These are phyloP conservation scores for Euspilapteryx auroguttella DNA, from an alignment of 2,888 invertebrate species.

Conservation along the genomic window DNA sequence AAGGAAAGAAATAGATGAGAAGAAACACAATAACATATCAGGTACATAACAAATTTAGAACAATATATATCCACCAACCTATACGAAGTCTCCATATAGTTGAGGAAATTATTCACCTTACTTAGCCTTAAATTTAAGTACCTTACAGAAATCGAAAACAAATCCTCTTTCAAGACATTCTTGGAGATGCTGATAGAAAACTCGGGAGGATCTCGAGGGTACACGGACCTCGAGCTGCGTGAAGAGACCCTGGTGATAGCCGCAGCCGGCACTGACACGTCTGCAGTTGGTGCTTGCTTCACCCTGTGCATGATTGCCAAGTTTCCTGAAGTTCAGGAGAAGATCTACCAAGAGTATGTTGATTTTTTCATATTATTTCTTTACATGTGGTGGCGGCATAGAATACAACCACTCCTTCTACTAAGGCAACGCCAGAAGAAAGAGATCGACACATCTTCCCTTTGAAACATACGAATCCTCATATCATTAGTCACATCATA, in stretches of 20 bases:
- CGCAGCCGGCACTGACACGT: constrained; percentile 25
- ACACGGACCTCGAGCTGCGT: constrained; percentile 15
- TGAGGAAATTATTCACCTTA: too few species aligned
- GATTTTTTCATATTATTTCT: neutral
- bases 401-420: neutral
- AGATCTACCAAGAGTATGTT: constrained; percentile 18
- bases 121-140: too few species aligned
- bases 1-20: constrained; percentile 11
- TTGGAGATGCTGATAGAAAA: constrained; percentile 19
- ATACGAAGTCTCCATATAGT: constrained; percentile 7
- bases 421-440: neutral
- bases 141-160: too few species aligned
- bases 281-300: constrained; percentile 18
- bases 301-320: constrained; percentile 16
- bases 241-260: constrained; percentile 21
- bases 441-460: too few species aligned
- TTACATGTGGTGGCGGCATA: neutral
- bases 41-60: neutral
- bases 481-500: too few species aligned
- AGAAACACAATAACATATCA: constrained; percentile 5
- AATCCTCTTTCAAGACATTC: too few species aligned
- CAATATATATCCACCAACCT: neutral
- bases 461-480: too few species aligned
- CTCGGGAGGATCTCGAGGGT: constrained; percentile 11
- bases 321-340: constrained; percentile 20